These are phyloP conservation scores for Plumapathes pennacea DNA, from an alignment of 92 coral and sea anemone species.

Conservation along the genomic window DNA sequence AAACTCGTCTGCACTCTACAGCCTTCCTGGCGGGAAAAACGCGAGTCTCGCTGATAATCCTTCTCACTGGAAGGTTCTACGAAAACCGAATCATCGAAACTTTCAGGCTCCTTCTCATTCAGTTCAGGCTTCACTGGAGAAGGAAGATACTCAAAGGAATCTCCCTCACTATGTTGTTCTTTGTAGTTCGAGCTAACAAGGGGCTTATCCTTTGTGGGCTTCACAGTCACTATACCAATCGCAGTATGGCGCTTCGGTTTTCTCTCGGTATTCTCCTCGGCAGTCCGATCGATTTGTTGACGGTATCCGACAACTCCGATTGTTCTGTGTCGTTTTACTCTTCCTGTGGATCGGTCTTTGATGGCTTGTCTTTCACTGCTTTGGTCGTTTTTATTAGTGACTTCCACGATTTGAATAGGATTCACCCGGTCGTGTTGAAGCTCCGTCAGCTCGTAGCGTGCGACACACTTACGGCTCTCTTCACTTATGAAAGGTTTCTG, in stretches of 20 bases:
- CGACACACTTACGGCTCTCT: conserved; percentile 2
- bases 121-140: no score
- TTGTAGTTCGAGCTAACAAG: no score
- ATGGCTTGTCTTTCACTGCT: conserved; percentile 15
- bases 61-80: no score
- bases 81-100: no score
- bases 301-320: conserved; percentile 93
- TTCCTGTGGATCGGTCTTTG: conserved; percentile 35
- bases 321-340: conserved; percentile 85
- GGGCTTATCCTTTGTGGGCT: no score
- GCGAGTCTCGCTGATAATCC: no score
- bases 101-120: no score
- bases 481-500: conserved; percentile 16
- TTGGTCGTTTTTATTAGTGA: conserved; percentile 45
- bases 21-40: no score
- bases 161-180: no score
- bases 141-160: no score
- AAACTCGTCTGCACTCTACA: no score
- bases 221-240: conserved; percentile 72
- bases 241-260: conserved; percentile 96
- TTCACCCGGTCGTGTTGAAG: conserved; percentile 42
- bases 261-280: conserved; percentile 48
- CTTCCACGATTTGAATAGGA: conserved; percentile 77
- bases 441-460: conserved; percentile 62
- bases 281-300: conserved; percentile 78